A percentile compares a stretch with the other conserved stretches of the same genome.
Evolutionary conservation across 2,113 vertebrate species (phyloP).

Genomic region (Rhagologus leucostigma): DNA sequence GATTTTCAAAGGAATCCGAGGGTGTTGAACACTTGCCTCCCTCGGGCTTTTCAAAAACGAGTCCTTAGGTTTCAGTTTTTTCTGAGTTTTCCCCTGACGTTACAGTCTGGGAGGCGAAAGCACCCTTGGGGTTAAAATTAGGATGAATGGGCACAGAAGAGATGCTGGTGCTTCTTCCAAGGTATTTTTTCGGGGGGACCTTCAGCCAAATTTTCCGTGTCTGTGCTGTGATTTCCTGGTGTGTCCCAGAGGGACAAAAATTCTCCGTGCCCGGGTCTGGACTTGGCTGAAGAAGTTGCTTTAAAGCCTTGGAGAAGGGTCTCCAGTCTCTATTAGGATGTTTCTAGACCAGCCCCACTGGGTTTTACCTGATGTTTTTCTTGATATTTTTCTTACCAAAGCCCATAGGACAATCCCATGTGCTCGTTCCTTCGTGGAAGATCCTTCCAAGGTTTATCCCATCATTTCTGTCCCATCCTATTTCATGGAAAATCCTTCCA

Average conservation of each 20-base stretch:
- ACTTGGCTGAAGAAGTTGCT: too few relatives aligned
- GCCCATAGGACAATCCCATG: rapidly evolving
- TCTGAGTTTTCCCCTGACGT: not conserved
- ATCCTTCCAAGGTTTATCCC: not conserved
- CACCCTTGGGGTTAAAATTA: not conserved
- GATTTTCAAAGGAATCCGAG: constrained; percentile 14
- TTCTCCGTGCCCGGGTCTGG: rapidly evolving
- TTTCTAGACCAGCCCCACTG: not conserved
- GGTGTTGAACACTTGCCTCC: not conserved
- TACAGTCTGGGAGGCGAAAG: not conserved
- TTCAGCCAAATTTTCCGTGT: not conserved
- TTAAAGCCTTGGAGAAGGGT: not conserved
- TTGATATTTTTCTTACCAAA: not conserved
- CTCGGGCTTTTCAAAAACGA: not conserved
- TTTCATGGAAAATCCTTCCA: too few relatives aligned
- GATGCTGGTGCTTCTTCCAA: not conserved
- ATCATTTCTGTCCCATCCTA: not conserved
- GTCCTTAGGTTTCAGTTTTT: not conserved
- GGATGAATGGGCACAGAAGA: not conserved
- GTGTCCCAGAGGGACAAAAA: not conserved
- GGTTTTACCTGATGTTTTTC: too few relatives aligned
- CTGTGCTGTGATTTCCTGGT: not conserved
- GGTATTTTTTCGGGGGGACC: not conserved
- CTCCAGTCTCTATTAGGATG: not conserved
- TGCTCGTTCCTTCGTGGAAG: rapidly evolving